Conservation (phyloP, 2,888 invertebrate genomes). For the Drosophila kuntzei region DNA sequence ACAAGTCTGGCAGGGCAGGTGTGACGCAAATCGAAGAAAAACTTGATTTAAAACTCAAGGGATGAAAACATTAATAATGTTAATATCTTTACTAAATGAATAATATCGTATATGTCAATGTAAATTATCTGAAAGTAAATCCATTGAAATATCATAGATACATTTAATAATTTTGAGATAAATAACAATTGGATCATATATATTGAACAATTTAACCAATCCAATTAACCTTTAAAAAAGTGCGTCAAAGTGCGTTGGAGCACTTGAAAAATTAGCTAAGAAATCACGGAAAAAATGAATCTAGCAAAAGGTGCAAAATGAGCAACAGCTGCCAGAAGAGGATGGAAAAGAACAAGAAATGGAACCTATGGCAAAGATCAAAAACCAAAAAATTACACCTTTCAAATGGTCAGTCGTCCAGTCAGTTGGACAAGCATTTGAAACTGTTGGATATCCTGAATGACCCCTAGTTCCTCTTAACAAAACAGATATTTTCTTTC, state of each 20-base stretch:
- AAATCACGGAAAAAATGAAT: conserved; percentile 11
- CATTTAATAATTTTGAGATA: neutral
- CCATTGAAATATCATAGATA: neutral
- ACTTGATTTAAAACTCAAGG: too few relatives aligned
- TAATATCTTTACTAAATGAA: too few relatives aligned
- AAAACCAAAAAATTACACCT: conserved; percentile 78
- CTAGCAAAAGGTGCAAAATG: conserved; percentile 54
- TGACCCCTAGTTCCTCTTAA: conserved; percentile 63
- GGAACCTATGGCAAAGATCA: conserved; percentile 45
- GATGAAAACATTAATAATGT: too few relatives aligned
- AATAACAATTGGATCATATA: neutral
- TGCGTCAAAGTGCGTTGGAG: neutral
- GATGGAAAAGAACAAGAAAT: conserved; percentile 20
- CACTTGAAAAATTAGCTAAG: conserved; percentile 1
- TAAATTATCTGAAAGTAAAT: too few relatives aligned
- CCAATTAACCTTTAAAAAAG: neutral
- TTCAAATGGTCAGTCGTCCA: conserved; percentile 72
- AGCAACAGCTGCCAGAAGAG: conserved; percentile 49
- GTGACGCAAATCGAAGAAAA: too few relatives aligned
- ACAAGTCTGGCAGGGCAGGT: too few relatives aligned
- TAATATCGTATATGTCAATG: too few relatives aligned
- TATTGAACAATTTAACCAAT: neutral
- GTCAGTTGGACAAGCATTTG: conserved; percentile 39
- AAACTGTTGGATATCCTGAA: conserved; percentile 49
- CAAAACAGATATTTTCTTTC: conserved; percentile 31